Conservation (phyloP, 2,888 invertebrate species). For the Tiliacea aurago region DNA sequence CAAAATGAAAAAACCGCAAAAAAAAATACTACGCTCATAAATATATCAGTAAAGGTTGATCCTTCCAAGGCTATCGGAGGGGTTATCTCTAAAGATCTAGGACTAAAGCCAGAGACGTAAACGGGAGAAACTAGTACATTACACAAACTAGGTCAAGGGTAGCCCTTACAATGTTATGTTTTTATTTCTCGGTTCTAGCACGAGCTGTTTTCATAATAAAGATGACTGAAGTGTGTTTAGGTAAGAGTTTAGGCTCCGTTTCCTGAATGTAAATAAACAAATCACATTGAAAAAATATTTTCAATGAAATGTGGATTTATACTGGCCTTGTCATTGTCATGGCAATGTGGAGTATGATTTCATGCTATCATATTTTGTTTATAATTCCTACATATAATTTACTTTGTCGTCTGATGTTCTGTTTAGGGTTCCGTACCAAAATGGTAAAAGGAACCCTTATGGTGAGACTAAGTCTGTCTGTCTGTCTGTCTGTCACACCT, state of each 20-base stretch:
- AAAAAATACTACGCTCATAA: background rate
- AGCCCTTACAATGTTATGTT: conserved; percentile 15
- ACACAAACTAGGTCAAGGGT: conserved; percentile 37
- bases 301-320: background rate
- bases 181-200: conserved; percentile 14
- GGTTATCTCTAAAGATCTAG: no score
- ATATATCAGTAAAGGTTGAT: conserved; percentile 5
- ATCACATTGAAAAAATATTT: conserved; percentile 17
- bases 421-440: no score
- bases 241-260: background rate
- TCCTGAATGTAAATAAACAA: conserved; percentile 31
- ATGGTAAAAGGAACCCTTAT: no score
- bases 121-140: conserved; percentile 1
- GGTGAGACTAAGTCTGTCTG: no score
- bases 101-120: background rate
- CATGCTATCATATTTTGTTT: no score
- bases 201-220: conserved; percentile 30
- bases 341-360: background rate
- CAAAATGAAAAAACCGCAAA: background rate
- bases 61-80: no score
- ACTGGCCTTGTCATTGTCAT: background rate
- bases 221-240: conserved; percentile 38
- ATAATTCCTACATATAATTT: no score
- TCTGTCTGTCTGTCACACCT: no score
- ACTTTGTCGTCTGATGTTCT: background rate